Evolutionary conservation across 2,888 invertebrate species (phyloP).

Genomic region (Acrobasis suavella): DNA sequence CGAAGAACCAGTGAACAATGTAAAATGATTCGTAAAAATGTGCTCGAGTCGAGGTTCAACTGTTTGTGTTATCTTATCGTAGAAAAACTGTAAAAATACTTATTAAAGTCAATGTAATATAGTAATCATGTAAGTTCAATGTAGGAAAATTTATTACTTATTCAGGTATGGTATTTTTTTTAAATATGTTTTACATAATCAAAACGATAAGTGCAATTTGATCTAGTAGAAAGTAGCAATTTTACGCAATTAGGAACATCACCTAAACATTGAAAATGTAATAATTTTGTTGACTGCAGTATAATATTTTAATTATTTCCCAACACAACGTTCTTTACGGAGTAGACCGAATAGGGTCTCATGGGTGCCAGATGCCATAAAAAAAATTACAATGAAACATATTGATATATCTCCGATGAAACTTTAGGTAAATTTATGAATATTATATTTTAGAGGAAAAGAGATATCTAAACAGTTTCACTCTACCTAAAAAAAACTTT

Average conservation of each 20-base stretch:
- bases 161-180: neutral
- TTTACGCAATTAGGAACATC: neutral
- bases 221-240: slow-evolving; percentile 10
- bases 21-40: neutral
- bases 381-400: no score
- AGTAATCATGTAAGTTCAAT: slow-evolving; percentile 1
- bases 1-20: neutral
- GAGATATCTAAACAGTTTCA: no score
- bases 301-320: neutral
- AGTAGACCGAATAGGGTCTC: no score
- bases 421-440: no score
- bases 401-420: no score
- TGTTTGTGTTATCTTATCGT: neutral
- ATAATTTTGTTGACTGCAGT: neutral
- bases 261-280: neutral
- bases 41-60: neutral
- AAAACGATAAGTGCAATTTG: slow-evolving; percentile 21
- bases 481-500: no score
- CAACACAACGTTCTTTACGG: no score
- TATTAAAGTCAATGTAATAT: slow-evolving; percentile 11
- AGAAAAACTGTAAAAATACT: slow-evolving; percentile 5
- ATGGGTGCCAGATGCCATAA: no score
- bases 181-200: slow-evolving; percentile 14
- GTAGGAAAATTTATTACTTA: slow-evolving; percentile 4
- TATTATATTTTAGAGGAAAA: no score